A percentile compares a stretch with the other conserved stretches of the same genome.
These are phyloP conservation scores for Lasiurus cinereus DNA, from an alignment of 2,113 vertebrate genomes.

Conservation along the genomic window DNA sequence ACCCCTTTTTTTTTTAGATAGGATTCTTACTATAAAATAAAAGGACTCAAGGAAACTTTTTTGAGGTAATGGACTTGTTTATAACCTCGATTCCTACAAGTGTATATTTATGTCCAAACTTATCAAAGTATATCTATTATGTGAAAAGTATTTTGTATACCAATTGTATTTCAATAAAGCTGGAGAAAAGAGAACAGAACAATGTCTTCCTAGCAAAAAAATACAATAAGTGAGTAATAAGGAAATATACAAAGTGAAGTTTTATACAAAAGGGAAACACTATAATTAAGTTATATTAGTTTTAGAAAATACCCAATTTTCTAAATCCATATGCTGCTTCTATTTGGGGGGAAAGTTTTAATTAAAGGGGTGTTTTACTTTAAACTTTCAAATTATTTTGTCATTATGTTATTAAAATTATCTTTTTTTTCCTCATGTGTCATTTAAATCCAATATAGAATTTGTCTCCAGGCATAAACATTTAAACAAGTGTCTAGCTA, in stretches of 20 bases:
- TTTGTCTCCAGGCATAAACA: conserved; percentile 4
- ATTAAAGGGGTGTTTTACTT: conserved; percentile 37
- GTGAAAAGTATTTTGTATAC: not conserved
- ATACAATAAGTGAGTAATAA: not conserved
- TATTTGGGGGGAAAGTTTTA: conserved; percentile 21
- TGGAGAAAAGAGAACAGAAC: not conserved
- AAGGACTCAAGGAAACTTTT: not conserved
- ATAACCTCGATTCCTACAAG: not conserved
- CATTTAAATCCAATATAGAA: conserved; percentile 47
- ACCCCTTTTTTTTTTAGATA: too few species aligned
- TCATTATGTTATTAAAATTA: conserved; percentile 17
- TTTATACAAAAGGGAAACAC: not conserved
- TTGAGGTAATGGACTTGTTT: not conserved
- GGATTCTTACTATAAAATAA: not conserved
- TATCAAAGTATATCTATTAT: not conserved
- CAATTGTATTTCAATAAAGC: not conserved
- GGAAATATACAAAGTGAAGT: not conserved
- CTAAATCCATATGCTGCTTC: not conserved
- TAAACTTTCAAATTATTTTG: conserved; percentile 35
- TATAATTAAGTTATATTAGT: conserved; percentile 46
- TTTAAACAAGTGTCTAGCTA: conserved; percentile 59
- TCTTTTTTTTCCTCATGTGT: not conserved
- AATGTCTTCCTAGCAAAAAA: not conserved
- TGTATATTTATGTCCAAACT: not conserved
- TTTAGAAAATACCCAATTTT: conserved; percentile 48